phyloP scores from a whole-genome alignment of 2,888 invertebrate species.

The Tetranychus truncatus region DNA sequence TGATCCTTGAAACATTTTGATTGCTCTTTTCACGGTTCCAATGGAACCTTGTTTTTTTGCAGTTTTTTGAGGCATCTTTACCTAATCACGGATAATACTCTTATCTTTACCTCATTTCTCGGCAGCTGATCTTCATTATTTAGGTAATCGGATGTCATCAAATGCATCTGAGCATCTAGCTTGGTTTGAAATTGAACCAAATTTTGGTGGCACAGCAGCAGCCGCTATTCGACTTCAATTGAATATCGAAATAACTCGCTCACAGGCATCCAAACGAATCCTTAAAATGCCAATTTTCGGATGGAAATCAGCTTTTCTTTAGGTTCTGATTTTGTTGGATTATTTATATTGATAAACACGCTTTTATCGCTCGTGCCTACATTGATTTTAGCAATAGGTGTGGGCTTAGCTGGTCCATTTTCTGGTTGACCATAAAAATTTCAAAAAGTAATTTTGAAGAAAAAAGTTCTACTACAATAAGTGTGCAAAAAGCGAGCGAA shows the following conservation, averaged over 20 bases:
- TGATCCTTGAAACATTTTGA: no score
- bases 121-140: constrained; percentile 48
- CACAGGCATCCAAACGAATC: not conserved
- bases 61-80: no score
- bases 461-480: no score
- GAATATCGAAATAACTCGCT: constrained; percentile 35
- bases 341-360: not conserved
- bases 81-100: no score
- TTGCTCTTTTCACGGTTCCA: not conserved
- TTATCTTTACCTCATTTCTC: constrained; percentile 66
- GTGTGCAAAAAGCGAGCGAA: no score
- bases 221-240: constrained; percentile 52
- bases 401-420: no score
- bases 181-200: constrained; percentile 54
- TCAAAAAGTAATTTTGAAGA: no score
- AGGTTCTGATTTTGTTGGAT: not conserved
- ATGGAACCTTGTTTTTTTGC: constrained; percentile 5
- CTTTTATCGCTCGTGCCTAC: not conserved
- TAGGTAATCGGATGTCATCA: constrained; percentile 48
- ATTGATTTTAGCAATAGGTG: no score
- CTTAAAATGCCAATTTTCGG: constrained; percentile 57
- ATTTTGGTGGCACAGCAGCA: constrained; percentile 28
- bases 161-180: constrained; percentile 47
- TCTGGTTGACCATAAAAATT: no score
- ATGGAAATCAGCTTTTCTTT: not conserved